Percentiles rank a stretch among this genome's conserved stretches.
Conservation (phyloP, 2,797 vertebrate genomes). For the Melanitta fusca region DNA sequence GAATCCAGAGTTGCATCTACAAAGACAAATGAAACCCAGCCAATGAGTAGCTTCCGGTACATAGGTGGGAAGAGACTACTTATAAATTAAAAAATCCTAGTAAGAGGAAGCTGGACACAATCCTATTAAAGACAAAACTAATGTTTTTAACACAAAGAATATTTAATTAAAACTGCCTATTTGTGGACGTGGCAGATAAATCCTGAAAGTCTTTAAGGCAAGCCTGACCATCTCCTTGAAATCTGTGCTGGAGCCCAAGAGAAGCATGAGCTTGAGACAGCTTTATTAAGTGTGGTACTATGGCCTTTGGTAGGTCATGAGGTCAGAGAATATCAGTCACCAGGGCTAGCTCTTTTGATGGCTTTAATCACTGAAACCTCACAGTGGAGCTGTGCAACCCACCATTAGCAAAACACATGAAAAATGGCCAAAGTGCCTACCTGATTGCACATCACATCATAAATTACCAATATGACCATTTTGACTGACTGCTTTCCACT, state of each 20-base stretch:
- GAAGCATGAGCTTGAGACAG: slow-evolving; percentile 40
- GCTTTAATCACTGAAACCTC: slow-evolving; percentile 54
- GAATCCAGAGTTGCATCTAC: neutral
- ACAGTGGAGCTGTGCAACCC: slow-evolving; percentile 2
- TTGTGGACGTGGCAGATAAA: neutral
- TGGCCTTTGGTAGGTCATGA: slow-evolving; percentile 27
- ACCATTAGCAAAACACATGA: neutral
- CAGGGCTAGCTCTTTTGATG: slow-evolving; percentile 10
- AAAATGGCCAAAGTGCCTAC: slow-evolving; percentile 29
- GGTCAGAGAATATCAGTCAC: slow-evolving; percentile 56
- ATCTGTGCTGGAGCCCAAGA: neutral
- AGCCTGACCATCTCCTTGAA: neutral
- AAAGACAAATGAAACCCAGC: neutral
- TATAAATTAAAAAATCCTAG: neutral
- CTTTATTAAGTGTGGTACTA: slow-evolving; percentile 45
- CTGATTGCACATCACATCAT: neutral
- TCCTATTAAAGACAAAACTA: neutral
- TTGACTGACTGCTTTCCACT: neutral
- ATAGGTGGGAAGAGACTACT: neutral
- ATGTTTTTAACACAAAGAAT: neutral
- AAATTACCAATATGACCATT: slow-evolving; percentile 9
- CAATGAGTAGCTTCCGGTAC: neutral
- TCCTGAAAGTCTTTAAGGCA: neutral
- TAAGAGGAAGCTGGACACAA: neutral
- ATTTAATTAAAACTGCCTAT: neutral